These are phyloP conservation scores for Pseudolycoriella hygida DNA, from an alignment of 2,888 invertebrate genomes.

Conservation along the genomic window DNA sequence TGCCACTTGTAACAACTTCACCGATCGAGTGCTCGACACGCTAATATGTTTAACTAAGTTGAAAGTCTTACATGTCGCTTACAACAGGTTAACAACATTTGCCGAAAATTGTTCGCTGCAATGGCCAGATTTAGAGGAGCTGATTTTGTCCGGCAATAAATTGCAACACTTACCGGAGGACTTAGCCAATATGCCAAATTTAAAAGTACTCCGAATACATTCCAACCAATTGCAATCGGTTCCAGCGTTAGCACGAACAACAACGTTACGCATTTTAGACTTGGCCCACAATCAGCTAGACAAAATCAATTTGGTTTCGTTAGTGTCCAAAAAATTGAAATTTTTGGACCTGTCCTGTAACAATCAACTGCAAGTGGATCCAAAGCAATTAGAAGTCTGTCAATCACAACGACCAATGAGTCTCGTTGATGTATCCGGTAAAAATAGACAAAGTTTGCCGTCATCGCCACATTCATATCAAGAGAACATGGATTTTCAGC, in stretches of 20 bases:
- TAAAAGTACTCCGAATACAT: slow-evolving; percentile 61
- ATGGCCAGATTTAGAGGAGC: slow-evolving; percentile 65
- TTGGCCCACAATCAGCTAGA: slow-evolving; percentile 73
- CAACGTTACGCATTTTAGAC: slow-evolving; percentile 59
- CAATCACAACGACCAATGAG: slow-evolving; percentile 65
- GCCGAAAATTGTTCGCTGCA: slow-evolving; percentile 51
- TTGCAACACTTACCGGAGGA: slow-evolving; percentile 58
- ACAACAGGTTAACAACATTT: slow-evolving; percentile 55
- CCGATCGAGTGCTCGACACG: slow-evolving; percentile 47
- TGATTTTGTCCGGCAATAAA: slow-evolving; percentile 67
- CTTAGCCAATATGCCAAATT: slow-evolving; percentile 48
- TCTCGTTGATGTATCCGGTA: slow-evolving; percentile 68
- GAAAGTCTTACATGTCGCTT: slow-evolving; percentile 55
- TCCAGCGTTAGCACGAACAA: slow-evolving; percentile 57
- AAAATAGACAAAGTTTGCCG: slow-evolving; percentile 50
- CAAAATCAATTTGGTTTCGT: slow-evolving; percentile 52
- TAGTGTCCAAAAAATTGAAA: slow-evolving; percentile 67
- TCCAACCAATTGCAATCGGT: slow-evolving; percentile 60
- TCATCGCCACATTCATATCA: slow-evolving; percentile 31
- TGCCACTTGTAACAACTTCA: slow-evolving; percentile 58
- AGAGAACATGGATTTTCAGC: slow-evolving; percentile 40
- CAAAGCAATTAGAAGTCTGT: slow-evolving; percentile 62
- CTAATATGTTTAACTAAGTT: slow-evolving; percentile 46
- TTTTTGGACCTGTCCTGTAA: slow-evolving; percentile 76
- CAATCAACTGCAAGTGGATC: slow-evolving; percentile 62